Base-by-base conservation (phyloP, 2,888 invertebrate species). In the Brassicogethes aeneus region DNA sequence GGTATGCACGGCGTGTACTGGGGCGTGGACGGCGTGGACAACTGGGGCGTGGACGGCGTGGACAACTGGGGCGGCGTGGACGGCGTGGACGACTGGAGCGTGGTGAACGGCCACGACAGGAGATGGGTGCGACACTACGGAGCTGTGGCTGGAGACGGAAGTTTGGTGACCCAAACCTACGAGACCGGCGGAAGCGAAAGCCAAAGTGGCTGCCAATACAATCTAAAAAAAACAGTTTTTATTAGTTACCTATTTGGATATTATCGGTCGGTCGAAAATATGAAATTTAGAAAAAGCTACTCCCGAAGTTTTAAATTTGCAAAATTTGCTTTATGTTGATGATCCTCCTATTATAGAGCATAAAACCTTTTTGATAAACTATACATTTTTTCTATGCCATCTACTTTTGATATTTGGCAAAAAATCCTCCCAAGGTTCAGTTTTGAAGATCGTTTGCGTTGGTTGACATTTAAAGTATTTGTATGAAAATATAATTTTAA, bases 1-100 rank as follows among this genome's bases (percentile, higher is more conserved):
- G 35, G 59, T 45, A 44, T 61, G 59, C 17, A 64, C 56, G n/a
- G n/a, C n/a, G 42, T 53, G 54, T 17, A 56, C 1, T 52, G 45
- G 15, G 56, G 50, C 41, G 57, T 60, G 64, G 7, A 46, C 50
- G 29, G 62, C 57, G 44, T 69, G 71, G 16, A 71, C 62, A 3
- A 52, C 40, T 7, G 55, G 52, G 8, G 49, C 30, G 3, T 46
- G 46, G 15, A 43, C 46, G 10, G 53, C 47, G 10, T 8, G 32
- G 12, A 32, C 32, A 5, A 54, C 55, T 37, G 71, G 16, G 10
- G 68, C 68, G 61, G 66, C 64, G 32, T 32, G 32, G 5, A 32
- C 32, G 13, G 32, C 32, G 32, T 5, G 8, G 14, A 32, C 32
- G 14, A 44, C 46, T 3, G 41, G 40, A 8, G 43, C 41, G 68